Percentiles rank a stretch among this genome's conserved stretches.
Evolutionary conservation across 2,113 vertebrate genomes (phyloP).

Genomic region (Ptilorrhoa leucosticta): DNA sequence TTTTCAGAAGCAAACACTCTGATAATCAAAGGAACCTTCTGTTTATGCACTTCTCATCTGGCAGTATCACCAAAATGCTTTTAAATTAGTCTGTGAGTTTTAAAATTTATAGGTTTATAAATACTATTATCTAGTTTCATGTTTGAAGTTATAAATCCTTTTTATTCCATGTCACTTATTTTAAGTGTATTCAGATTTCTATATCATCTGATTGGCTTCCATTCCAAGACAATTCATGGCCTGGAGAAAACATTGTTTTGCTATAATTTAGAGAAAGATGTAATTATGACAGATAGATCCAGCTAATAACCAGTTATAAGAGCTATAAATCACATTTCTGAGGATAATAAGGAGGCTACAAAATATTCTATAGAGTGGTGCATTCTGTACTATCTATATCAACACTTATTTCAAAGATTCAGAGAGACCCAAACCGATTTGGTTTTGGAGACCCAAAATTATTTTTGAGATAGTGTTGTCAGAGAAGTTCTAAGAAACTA

Average conservation of each 20-base stretch:
- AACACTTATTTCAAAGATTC: not conserved
- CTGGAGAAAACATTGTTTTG: not conserved
- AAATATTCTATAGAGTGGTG: not conserved
- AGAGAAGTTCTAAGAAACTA: not conserved
- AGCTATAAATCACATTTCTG: not conserved
- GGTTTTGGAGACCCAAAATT: not conserved
- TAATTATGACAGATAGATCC: constrained; percentile 4
- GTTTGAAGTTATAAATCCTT: constrained; percentile 16
- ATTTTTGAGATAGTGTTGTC: not conserved
- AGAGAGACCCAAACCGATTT: not conserved
- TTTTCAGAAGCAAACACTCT: constrained; percentile 64
- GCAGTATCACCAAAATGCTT: constrained; percentile 39
- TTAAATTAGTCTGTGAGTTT: constrained; percentile 52
- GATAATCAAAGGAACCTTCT: constrained; percentile 59
- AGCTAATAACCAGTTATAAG: not conserved
- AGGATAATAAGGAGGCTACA: not conserved
- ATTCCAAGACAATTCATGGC: not conserved
- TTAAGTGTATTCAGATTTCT: constrained; percentile 23
- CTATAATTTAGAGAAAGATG: not conserved
- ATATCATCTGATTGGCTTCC: not conserved
- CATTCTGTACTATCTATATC: not conserved
- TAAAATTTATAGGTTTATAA: constrained; percentile 48
- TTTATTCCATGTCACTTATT: not conserved
- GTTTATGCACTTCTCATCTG: constrained; percentile 43
- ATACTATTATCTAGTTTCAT: constrained; percentile 30